A percentile compares a stretch with the other conserved stretches of the same genome.
phyloP scores from a whole-genome alignment of 2,797 vertebrate species.

The Cheracebus regulus region DNA sequence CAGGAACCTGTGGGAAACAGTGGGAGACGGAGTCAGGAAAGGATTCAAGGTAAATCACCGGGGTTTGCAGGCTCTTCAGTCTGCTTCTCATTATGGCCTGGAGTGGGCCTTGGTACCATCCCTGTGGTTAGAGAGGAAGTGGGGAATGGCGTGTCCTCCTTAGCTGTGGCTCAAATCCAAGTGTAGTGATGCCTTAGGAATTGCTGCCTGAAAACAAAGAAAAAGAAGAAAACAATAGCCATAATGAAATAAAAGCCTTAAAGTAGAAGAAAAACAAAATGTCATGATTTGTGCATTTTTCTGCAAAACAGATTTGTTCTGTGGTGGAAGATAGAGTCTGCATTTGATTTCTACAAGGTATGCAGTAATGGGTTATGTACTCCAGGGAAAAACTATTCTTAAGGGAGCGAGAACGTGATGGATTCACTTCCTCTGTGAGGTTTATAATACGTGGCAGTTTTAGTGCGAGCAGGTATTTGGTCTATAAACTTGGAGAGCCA shows the following conservation, averaged over 20 bases:
- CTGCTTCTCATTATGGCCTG: not conserved
- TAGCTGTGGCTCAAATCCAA: not conserved
- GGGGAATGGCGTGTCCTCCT: not conserved
- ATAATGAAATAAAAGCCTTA: conserved; percentile 33
- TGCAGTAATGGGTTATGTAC: conserved; percentile 69
- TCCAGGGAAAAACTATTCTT: conserved; percentile 60
- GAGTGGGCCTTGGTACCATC: not conserved
- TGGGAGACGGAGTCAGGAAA: not conserved
- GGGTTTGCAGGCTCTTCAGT: not conserved
- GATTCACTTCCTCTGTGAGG: conserved; percentile 71
- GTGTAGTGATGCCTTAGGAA: not conserved
- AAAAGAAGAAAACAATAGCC: conserved; percentile 42
- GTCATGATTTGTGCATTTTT: conserved; percentile 65
- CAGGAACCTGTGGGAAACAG: not conserved
- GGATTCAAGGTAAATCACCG: not conserved
- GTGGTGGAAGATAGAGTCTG: conserved; percentile 51
- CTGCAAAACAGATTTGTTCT: conserved; percentile 65
- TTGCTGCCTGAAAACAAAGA: not conserved
- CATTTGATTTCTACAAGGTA: conserved; percentile 74
- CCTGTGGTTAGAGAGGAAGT: not conserved
- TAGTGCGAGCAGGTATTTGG: conserved; percentile 69
- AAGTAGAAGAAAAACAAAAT: conserved; percentile 59
- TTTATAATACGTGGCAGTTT: conserved; percentile 72
- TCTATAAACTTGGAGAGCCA: conserved; percentile 62
- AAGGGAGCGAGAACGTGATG: conserved; percentile 59